Conservation (phyloP, 1,140 invertebrate genomes). For the Hesperophylax magnus region DNA sequence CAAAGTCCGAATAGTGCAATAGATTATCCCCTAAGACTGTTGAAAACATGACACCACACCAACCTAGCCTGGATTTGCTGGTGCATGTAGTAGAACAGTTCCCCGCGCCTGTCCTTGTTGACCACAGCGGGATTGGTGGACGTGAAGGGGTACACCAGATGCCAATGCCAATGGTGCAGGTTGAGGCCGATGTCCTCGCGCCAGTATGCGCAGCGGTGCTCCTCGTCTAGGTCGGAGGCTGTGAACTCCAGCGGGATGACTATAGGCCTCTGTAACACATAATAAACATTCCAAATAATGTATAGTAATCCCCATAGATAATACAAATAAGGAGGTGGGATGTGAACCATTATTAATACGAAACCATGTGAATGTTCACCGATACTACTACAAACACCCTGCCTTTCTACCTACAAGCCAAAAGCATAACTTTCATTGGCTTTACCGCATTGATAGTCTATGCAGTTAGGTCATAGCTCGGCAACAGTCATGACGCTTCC, state of each 20-base stretch:
- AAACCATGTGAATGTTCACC: too few species aligned
- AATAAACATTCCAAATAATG: not conserved
- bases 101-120: slow-evolving; percentile 79
- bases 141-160: slow-evolving; percentile 83
- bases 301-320: not conserved
- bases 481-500: too few species aligned
- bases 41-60: too few species aligned
- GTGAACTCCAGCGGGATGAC: slow-evolving; percentile 81
- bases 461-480: too few species aligned
- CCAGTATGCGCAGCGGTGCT: slow-evolving; percentile 84
- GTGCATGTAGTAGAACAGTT: slow-evolving; percentile 87
- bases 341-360: too few species aligned
- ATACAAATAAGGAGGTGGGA: too few species aligned
- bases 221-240: slow-evolving; percentile 79
- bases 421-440: too few species aligned
- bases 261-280: slow-evolving; percentile 71
- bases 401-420: too few species aligned
- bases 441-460: too few species aligned
- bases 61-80: slow-evolving; percentile 78
- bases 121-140: slow-evolving; percentile 72
- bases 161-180: slow-evolving; percentile 89
- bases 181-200: slow-evolving; percentile 83
- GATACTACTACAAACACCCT: too few species aligned
- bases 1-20: too few species aligned
- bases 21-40: too few species aligned